These are phyloP conservation scores for Botia almorhae DNA, from an alignment of 2,797 vertebrate genomes.

Conservation along the genomic window DNA sequence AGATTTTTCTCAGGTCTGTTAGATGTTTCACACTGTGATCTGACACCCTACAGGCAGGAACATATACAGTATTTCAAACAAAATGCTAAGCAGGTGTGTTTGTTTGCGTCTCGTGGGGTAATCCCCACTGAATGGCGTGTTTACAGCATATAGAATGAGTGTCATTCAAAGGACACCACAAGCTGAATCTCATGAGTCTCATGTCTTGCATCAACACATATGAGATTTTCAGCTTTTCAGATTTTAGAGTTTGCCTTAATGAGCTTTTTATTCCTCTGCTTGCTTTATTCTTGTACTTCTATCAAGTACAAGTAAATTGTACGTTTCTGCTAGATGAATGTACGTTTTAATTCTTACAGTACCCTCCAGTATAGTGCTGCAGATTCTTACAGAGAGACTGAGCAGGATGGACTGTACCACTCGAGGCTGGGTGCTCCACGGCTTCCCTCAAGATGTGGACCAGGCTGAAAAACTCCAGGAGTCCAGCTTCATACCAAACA, in stretches of 20 bases:
- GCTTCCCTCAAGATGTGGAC: conserved; percentile 81
- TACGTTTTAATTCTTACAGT: conserved; percentile 70
- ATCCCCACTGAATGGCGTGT: conserved; percentile 35
- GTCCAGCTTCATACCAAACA: conserved; percentile 80
- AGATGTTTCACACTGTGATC: conserved; percentile 49
- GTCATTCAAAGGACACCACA: conserved; percentile 42
- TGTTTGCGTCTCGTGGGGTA: conserved; percentile 20
- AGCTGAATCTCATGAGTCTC: conserved; percentile 33
- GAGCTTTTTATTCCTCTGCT: not conserved
- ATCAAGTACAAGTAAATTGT: not conserved
- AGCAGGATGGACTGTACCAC: conserved; percentile 77
- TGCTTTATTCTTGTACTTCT: conserved; percentile 8
- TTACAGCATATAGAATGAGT: conserved; percentile 40
- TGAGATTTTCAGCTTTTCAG: not conserved
- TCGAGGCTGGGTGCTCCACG: conserved; percentile 87
- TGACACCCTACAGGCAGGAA: conserved; percentile 15
- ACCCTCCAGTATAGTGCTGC: conserved; percentile 81
- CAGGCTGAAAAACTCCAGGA: conserved; percentile 79
- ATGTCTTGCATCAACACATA: conserved; percentile 2
- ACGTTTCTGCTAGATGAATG: not conserved
- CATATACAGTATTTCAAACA: conserved; percentile 32
- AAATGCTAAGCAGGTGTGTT: conserved; percentile 36
- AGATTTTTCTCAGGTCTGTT: conserved; percentile 32
- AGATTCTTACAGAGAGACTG: conserved; percentile 78
- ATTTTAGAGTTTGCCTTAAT: conserved; percentile 22